Conservation (phyloP, 92 coral and sea anemone genomes). For the Palythoa caribaeorum region DNA sequence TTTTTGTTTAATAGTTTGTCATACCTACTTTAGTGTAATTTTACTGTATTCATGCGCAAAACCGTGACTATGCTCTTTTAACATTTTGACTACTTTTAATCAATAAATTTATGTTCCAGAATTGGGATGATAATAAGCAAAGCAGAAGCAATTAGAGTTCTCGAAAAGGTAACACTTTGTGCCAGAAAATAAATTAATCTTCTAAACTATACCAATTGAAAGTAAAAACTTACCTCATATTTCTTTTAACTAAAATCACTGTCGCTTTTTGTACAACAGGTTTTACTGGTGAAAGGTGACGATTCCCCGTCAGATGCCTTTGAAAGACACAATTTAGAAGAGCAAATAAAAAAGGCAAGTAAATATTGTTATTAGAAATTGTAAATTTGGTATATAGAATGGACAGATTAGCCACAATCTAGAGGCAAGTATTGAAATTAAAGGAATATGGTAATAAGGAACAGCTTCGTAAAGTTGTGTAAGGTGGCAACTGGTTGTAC, state of each 20-base stretch:
- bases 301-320: slow-evolving; percentile 30
- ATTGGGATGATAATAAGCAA: slow-evolving; percentile 13
- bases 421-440: too few relatives aligned
- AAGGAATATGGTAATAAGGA: too few relatives aligned
- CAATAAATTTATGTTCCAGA: not conserved
- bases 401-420: not conserved
- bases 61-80: too few relatives aligned
- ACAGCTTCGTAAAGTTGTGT: too few relatives aligned
- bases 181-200: not conserved
- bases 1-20: too few relatives aligned
- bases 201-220: not conserved
- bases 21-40: too few relatives aligned
- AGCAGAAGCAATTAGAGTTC: slow-evolving; percentile 10
- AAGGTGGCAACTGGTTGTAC: too few relatives aligned
- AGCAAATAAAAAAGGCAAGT: slow-evolving; percentile 40
- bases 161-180: slow-evolving; percentile 24
- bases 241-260: not conserved
- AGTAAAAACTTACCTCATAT: not conserved
- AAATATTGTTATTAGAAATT: not conserved
- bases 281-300: not conserved
- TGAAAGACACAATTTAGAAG: slow-evolving; percentile 25
- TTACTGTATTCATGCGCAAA: not conserved
- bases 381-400: not conserved
- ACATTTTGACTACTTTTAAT: too few relatives aligned
- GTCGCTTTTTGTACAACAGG: not conserved